These are phyloP conservation scores for Aporrectodea caliginosa DNA, from an alignment of 1,140 invertebrate species.

Conservation along the genomic window DNA sequence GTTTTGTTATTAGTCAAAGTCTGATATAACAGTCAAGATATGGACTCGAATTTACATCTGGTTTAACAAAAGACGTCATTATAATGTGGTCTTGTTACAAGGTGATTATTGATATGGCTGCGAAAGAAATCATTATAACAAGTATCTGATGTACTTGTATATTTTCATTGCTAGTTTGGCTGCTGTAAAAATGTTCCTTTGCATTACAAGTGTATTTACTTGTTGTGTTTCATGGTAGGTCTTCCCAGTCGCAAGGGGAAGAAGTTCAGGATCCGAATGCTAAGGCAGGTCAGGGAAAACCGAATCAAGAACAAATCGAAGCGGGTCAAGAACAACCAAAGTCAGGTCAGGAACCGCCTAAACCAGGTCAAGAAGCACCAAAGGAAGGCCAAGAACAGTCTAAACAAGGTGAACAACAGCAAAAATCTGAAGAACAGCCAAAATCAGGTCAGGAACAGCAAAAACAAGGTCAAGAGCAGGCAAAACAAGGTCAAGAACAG, in stretches of 20 bases:
- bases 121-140: too few species aligned
- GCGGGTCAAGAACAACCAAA: background rate
- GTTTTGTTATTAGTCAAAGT: too few species aligned
- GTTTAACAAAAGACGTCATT: too few species aligned
- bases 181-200: background rate
- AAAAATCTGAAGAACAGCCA: background rate
- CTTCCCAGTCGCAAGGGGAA: background rate
- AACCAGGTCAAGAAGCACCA: background rate
- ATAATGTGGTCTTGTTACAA: too few species aligned
- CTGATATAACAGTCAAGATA: too few species aligned
- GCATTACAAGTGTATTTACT: background rate
- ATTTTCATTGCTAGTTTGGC: background rate
- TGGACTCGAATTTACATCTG: too few species aligned
- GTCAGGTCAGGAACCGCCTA: background rate
- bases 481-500: background rate
- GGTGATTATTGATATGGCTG: too few species aligned
- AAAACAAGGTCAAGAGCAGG: background rate
- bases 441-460: background rate
- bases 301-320: background rate
- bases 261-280: too few species aligned
- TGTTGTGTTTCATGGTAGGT: background rate
- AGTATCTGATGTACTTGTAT: background rate
- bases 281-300: too few species aligned
- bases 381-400: background rate
- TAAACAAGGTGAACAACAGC: background rate